A percentile compares a stretch with the other conserved stretches of the same genome.
phyloP scores from a whole-genome alignment of 2,888 invertebrate species.

The Leucophenga maculata region DNA sequence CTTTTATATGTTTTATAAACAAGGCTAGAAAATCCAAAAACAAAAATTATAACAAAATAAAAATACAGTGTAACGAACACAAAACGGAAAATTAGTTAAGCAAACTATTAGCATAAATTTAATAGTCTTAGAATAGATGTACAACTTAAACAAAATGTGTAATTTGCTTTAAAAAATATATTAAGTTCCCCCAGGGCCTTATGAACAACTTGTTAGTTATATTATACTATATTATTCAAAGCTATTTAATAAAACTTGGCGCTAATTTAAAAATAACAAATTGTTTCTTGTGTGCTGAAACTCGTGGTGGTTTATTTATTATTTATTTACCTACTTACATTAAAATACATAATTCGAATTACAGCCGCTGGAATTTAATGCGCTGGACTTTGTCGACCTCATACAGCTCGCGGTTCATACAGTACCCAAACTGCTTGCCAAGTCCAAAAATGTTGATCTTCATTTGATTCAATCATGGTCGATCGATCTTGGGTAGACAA shows the following conservation, averaged over 20 bases:
- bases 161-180: conserved; percentile 33
- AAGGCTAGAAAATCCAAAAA: conserved; percentile 60
- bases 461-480: too few relatives aligned
- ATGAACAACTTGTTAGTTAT: conserved; percentile 63
- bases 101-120: conserved; percentile 60
- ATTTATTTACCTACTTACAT: too few relatives aligned
- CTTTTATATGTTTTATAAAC: conserved; percentile 36
- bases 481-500: too few relatives aligned
- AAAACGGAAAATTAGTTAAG: conserved; percentile 41
- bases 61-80: conserved; percentile 45
- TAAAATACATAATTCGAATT: too few relatives aligned
- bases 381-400: too few relatives aligned
- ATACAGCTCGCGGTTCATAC: too few relatives aligned
- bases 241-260: conserved; percentile 37
- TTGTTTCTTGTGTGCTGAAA: too few relatives aligned
- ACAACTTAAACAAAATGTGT: conserved; percentile 34
- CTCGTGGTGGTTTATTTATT: too few relatives aligned
- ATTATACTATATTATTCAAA: conserved; percentile 25
- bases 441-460: too few relatives aligned
- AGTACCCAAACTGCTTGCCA: too few relatives aligned
- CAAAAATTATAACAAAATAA: conserved; percentile 23
- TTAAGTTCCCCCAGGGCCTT: conserved; percentile 61
- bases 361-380: too few relatives aligned
- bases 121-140: conserved; percentile 60
- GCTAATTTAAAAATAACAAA: conserved; percentile 28